A percentile compares a stretch with the other conserved stretches of the same genome.
phyloP scores from a whole-genome alignment of 2,113 vertebrate species.

The Aptenodytes forsteri region DNA sequence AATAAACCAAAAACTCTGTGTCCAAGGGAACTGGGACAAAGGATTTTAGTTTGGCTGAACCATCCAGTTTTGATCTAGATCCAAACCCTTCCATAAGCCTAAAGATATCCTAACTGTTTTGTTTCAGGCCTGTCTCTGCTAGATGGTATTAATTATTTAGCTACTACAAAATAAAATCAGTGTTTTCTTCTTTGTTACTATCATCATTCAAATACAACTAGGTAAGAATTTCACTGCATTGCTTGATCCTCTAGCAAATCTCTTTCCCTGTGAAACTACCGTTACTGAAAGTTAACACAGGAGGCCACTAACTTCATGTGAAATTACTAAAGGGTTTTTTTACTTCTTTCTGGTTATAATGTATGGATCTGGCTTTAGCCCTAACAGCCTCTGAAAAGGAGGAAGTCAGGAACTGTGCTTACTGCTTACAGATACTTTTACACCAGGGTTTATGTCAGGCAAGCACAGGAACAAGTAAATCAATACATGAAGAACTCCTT shows the following conservation, averaged over 20 bases:
- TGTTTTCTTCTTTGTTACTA: neutral
- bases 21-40: neutral
- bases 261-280: neutral
- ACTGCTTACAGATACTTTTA: neutral
- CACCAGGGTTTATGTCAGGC: neutral
- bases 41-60: neutral
- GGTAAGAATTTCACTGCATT: neutral
- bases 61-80: neutral
- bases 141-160: neutral
- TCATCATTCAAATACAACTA: neutral
- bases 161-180: neutral
- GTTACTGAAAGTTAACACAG: neutral
- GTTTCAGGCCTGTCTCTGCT: neutral
- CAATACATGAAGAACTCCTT: neutral
- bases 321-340: neutral
- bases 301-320: neutral
- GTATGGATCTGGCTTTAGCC: neutral
- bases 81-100: neutral
- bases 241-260: neutral
- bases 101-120: neutral
- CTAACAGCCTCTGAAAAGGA: neutral
- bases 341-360: neutral
- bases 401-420: neutral
- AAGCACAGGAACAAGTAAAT: neutral
- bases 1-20: neutral